A percentile compares a stretch with the other conserved stretches of the same genome.
Conservation (phyloP, 2,888 invertebrate species). For the Sceliomorpha sp. region DNA sequence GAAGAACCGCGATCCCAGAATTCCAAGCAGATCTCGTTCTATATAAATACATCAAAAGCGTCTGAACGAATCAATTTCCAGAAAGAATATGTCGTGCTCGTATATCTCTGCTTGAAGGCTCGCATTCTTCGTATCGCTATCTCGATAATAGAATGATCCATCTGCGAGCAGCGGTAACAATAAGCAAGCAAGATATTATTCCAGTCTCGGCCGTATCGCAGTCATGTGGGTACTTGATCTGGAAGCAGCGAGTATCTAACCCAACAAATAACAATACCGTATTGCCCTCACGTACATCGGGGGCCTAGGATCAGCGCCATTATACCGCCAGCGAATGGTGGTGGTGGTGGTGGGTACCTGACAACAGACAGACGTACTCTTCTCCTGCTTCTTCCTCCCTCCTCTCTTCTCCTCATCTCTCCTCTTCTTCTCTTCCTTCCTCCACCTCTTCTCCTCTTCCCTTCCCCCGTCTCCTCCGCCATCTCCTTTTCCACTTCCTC, state of each 20-base stretch:
- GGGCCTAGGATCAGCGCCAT: slow-evolving; percentile 65
- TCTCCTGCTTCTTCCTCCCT: slow-evolving; percentile 36
- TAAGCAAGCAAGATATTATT: slow-evolving; percentile 69
- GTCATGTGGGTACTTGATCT: slow-evolving; percentile 66
- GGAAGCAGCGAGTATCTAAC: slow-evolving; percentile 66
- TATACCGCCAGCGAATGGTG: slow-evolving; percentile 56
- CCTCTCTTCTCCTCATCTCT: too few relatives aligned
- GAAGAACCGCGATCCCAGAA: too few relatives aligned
- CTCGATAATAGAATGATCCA: slow-evolving; percentile 72
- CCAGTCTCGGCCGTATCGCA: slow-evolving; percentile 61
- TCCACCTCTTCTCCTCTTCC: slow-evolving; percentile 32
- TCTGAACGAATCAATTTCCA: slow-evolving; percentile 37
- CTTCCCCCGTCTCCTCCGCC: slow-evolving; percentile 27
- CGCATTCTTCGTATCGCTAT: slow-evolving; percentile 56
- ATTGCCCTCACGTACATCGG: slow-evolving; percentile 70
- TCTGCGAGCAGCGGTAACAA: slow-evolving; percentile 66
- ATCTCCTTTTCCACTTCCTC: slow-evolving; percentile 38
- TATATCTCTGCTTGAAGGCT: slow-evolving; percentile 9
- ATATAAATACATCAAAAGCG: too few relatives aligned
- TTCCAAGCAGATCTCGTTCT: too few relatives aligned
- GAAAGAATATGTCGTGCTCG: slow-evolving; percentile 40
- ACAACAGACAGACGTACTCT: slow-evolving; percentile 60
- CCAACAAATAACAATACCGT: slow-evolving; percentile 73
- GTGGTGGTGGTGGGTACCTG: slow-evolving; percentile 38
- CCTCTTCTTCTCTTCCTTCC: slow-evolving; percentile 26